phyloP scores from a whole-genome alignment of 1,140 invertebrate species.

The Brachionus calyciflorus region DNA sequence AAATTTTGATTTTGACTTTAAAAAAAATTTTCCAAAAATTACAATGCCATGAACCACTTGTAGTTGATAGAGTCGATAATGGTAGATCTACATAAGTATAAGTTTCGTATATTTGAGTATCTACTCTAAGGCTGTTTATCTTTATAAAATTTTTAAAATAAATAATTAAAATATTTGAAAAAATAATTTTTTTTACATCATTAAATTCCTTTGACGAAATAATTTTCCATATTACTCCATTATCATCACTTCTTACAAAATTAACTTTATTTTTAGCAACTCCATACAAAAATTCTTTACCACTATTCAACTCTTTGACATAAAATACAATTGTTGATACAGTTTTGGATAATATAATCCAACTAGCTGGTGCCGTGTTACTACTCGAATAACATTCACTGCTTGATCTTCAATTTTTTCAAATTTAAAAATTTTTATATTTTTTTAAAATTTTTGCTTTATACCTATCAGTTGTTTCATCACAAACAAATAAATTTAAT shows the following conservation, averaged over 20 bases:
- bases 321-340: constrained; percentile 36
- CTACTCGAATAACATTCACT: constrained; percentile 1
- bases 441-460: neutral
- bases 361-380: neutral
- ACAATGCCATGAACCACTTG: neutral
- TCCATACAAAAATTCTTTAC: constrained; percentile 27
- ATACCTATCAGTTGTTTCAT: constrained; percentile 40
- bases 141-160: neutral
- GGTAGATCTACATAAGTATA: too few relatives aligned
- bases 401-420: neutral
- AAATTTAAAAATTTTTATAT: neutral
- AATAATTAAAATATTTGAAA: neutral
- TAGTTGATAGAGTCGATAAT: neutral
- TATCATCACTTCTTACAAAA: constrained; percentile 43
- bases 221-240: constrained; percentile 13
- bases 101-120: too few relatives aligned
- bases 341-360: constrained; percentile 9
- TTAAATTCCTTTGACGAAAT: constrained; percentile 16
- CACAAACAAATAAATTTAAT: constrained; percentile 26
- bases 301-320: neutral
- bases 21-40: neutral
- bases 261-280: neutral
- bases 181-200: neutral
- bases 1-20: too few relatives aligned
- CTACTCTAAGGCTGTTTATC: neutral